Percentiles rank a stretch among this genome's conserved stretches.
Conservation (phyloP, 2,113 vertebrate species). For the Ivindomyrus marchei region DNA sequence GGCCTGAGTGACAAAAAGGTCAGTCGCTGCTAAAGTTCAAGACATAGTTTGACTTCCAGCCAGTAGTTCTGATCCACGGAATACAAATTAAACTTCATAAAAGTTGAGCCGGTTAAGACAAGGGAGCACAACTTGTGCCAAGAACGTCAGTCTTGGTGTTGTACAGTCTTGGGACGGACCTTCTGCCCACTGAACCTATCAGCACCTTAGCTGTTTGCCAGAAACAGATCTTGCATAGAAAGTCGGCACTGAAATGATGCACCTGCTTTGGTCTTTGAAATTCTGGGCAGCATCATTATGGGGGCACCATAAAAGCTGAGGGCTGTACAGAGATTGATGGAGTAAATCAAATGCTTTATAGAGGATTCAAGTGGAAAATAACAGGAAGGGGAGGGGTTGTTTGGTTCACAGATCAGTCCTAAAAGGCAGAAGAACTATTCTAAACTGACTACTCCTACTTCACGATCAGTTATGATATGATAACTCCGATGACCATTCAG, state of each 20-base stretch:
- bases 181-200: background rate
- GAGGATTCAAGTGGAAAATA: background rate
- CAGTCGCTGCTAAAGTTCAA: conserved; percentile 12
- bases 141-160: background rate
- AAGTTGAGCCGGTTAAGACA: background rate
- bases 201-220: background rate
- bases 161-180: background rate
- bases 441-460: background rate
- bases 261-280: background rate
- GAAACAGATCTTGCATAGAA: background rate
- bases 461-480: background rate
- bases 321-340: background rate
- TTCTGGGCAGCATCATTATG: background rate
- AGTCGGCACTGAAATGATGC: background rate
- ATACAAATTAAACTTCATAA: background rate
- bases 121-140: background rate
- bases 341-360: background rate
- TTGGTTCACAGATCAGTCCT: background rate
- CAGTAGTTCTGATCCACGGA: background rate
- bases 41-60: background rate
- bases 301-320: background rate
- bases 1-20: conserved; percentile 98
- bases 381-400: background rate
- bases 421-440: background rate
- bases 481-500: background rate